These are phyloP conservation scores for Psylliodes chrysocephalus DNA, from an alignment of 2,888 invertebrate genomes.

Conservation along the genomic window DNA sequence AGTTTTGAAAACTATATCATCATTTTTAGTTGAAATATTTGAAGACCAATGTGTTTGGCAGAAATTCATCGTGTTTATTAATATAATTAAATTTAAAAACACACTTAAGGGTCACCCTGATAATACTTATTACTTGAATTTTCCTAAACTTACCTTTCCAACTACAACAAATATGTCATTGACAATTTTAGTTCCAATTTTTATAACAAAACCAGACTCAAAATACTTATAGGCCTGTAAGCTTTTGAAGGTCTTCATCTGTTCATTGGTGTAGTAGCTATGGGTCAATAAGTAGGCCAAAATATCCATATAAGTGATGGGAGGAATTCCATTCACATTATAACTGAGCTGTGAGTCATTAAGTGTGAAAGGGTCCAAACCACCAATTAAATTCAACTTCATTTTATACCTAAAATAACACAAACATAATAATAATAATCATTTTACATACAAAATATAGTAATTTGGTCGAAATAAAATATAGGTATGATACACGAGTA, in stretches of 20 bases:
- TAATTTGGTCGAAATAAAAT: too few species aligned
- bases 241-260: constrained; percentile 18
- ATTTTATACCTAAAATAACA: background rate
- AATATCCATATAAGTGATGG: constrained; percentile 17
- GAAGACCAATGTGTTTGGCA: too few species aligned
- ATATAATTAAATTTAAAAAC: too few species aligned
- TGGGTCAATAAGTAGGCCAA: constrained; percentile 8
- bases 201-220: constrained; percentile 20
- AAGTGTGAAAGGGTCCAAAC: background rate
- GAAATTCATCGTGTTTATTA: too few species aligned
- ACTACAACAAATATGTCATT: constrained; percentile 14
- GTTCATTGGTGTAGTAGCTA: constrained; percentile 7
- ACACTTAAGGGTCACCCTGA: too few species aligned
- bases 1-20: too few species aligned
- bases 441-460: too few species aligned
- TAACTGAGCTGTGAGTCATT: background rate
- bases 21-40: too few species aligned
- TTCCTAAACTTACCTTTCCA: constrained; percentile 28
- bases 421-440: background rate
- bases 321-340: constrained; percentile 3
- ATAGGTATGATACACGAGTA: too few species aligned
- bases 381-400: background rate
- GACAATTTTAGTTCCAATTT: constrained; percentile 1
- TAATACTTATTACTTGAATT: too few species aligned
- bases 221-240: constrained; percentile 17